phyloP scores from a whole-genome alignment of 2,113 vertebrate genomes.

The Anarrhichthys ocellatus region DNA sequence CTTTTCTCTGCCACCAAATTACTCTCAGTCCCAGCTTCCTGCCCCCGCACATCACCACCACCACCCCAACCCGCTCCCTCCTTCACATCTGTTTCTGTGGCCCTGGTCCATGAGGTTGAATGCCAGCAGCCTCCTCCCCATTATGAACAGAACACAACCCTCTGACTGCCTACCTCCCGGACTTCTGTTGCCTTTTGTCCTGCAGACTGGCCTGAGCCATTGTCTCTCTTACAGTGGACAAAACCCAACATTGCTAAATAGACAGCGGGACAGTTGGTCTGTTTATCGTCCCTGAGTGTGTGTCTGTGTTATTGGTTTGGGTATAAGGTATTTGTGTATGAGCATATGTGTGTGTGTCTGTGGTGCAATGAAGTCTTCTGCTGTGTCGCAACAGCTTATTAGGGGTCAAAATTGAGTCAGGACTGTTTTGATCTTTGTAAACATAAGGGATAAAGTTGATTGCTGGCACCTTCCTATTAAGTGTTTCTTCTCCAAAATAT shows the following conservation, averaged over 20 bases:
- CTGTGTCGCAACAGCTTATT: slow-evolving; percentile 42
- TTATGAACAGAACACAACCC: slow-evolving; percentile 72
- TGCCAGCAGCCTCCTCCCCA: slow-evolving; percentile 77
- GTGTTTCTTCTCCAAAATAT: slow-evolving; percentile 17
- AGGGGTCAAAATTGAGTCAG: slow-evolving; percentile 56
- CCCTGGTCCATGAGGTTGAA: slow-evolving; percentile 70
- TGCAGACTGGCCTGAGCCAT: slow-evolving; percentile 39
- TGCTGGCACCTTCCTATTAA: slow-evolving; percentile 18
- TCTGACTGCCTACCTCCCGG: slow-evolving; percentile 61
- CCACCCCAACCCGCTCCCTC: slow-evolving; percentile 42
- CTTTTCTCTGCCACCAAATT: slow-evolving; percentile 45
- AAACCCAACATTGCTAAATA: slow-evolving; percentile 66
- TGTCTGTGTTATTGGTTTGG: slow-evolving; percentile 41
- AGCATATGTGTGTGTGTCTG: slow-evolving; percentile 42
- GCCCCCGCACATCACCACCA: slow-evolving; percentile 17
- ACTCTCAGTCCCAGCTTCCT: slow-evolving; percentile 27
- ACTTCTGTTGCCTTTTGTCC: slow-evolving; percentile 78
- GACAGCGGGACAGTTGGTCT: slow-evolving; percentile 70
- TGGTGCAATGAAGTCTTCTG: slow-evolving; percentile 50
- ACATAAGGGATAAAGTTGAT: slow-evolving; percentile 36
- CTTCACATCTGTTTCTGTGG: slow-evolving; percentile 80
- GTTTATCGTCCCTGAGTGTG: slow-evolving; percentile 60
- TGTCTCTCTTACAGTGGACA: slow-evolving; percentile 59
- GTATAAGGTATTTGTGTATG: slow-evolving; percentile 38
- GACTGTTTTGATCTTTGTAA: slow-evolving; percentile 62